Conservation (phyloP, 2,888 invertebrate genomes). For the Scaptodrosophila latifasciaeformis region DNA sequence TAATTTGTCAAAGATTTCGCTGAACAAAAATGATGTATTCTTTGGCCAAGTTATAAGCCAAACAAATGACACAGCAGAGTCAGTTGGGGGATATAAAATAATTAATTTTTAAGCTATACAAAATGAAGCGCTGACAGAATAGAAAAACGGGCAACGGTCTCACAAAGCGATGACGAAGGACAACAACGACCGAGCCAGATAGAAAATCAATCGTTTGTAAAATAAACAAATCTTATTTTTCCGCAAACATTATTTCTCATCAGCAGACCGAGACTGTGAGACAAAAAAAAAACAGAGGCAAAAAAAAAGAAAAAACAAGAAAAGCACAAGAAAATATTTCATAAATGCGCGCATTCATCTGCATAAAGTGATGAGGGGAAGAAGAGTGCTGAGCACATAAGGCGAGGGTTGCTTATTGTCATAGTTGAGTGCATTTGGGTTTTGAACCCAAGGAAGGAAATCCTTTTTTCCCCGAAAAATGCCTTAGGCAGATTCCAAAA, state of each 20-base stretch:
- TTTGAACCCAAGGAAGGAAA: too few species aligned
- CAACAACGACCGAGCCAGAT: conserved; percentile 1
- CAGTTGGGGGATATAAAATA: conserved; percentile 50
- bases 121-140: conserved; percentile 56
- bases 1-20: conserved; percentile 44
- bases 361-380: conserved; percentile 47
- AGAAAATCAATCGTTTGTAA: conserved; percentile 66
- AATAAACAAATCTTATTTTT: conserved; percentile 69
- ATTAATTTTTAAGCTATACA: conserved; percentile 65
- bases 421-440: too few species aligned
- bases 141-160: conserved; percentile 12
- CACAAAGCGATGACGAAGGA: not conserved
- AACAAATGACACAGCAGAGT: conserved; percentile 48
- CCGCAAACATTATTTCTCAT: conserved; percentile 69
- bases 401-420: conserved; percentile 29
- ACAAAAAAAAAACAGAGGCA: conserved; percentile 27
- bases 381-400: not conserved
- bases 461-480: too few species aligned
- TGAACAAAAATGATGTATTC: conserved; percentile 46
- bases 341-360: conserved; percentile 67
- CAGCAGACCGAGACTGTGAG: conserved; percentile 34
- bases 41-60: conserved; percentile 47
- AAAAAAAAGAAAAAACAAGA: conserved; percentile 15
- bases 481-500: too few species aligned
- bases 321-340: conserved; percentile 56